These are phyloP conservation scores for Anguilla megastoma DNA, from an alignment of 2,797 vertebrate species.

Conservation along the genomic window DNA sequence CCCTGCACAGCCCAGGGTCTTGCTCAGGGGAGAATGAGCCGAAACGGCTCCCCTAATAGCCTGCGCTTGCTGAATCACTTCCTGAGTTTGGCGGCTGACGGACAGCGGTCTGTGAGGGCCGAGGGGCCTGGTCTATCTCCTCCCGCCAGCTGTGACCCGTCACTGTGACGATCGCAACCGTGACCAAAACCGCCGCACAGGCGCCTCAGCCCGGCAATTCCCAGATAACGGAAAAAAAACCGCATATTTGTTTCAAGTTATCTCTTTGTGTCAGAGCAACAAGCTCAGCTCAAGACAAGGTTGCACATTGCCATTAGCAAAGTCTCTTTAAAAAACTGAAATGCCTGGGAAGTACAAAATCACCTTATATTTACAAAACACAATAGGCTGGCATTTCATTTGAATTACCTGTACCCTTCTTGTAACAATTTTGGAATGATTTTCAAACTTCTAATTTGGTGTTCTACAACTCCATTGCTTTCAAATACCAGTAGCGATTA, in stretches of 20 bases:
- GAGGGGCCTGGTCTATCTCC: conserved; percentile 3
- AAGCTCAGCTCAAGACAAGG: background rate
- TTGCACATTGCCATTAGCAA: background rate
- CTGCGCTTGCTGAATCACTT: conserved; percentile 31
- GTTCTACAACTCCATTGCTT: no score
- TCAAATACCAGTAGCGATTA: no score
- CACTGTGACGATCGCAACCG: background rate
- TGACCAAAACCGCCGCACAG: background rate
- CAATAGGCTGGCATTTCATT: background rate
- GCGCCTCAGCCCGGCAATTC: background rate
- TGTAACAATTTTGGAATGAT: background rate
- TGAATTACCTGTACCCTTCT: background rate
- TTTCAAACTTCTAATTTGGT: background rate
- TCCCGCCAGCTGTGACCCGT: background rate
- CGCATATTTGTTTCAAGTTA: background rate
- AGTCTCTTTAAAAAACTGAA: background rate
- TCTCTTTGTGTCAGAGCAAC: conserved; percentile 7
- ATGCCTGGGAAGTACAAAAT: background rate
- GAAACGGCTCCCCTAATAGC: background rate
- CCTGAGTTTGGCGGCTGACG: conserved; percentile 20
- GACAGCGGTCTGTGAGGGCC: background rate
- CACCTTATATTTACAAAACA: background rate
- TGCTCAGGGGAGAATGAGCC: background rate
- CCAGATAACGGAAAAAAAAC: background rate
- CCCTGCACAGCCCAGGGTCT: background rate